Percentiles rank a stretch among this genome's conserved stretches.
Conservation (phyloP, 2,113 vertebrate genomes). For the Chaenogobius annularis region DNA sequence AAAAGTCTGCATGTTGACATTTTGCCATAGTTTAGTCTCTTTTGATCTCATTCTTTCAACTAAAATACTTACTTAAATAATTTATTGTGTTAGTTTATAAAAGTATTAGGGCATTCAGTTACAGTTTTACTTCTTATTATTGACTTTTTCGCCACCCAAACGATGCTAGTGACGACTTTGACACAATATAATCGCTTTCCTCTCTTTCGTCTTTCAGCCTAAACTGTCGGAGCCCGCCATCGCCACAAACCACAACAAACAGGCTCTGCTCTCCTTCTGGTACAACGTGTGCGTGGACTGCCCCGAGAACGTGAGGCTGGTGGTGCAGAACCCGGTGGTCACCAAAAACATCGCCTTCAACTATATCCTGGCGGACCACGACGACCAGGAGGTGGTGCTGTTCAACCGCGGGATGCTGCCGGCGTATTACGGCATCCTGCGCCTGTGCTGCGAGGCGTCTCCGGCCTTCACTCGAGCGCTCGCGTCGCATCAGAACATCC, state of each 20-base stretch:
- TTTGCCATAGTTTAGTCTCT: too few relatives aligned
- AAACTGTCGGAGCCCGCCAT: conserved; percentile 98
- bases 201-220: conserved; percentile 74
- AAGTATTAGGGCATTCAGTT: too few relatives aligned
- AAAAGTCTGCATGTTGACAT: too few relatives aligned
- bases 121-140: too few relatives aligned
- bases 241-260: conserved; percentile 99
- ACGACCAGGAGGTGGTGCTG: conserved; percentile 99
- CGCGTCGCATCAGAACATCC: conserved; percentile 98
- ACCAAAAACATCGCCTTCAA: conserved; percentile 99
- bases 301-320: conserved; percentile 95
- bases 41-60: too few relatives aligned
- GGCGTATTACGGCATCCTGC: conserved; percentile 97
- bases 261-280: conserved; percentile 98
- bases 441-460: conserved; percentile 97
- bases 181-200: too few relatives aligned
- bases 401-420: conserved; percentile 99
- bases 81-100: too few relatives aligned
- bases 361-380: conserved; percentile 99
- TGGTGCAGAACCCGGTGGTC: conserved; percentile 97
- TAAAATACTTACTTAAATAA: too few relatives aligned
- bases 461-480: conserved; percentile 93
- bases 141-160: too few relatives aligned
- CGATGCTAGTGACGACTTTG: too few relatives aligned
- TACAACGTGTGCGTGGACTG: conserved; percentile 98